Evolutionary conservation across 2,888 invertebrate genomes (phyloP).

Genomic region (Baccha elongata): DNA sequence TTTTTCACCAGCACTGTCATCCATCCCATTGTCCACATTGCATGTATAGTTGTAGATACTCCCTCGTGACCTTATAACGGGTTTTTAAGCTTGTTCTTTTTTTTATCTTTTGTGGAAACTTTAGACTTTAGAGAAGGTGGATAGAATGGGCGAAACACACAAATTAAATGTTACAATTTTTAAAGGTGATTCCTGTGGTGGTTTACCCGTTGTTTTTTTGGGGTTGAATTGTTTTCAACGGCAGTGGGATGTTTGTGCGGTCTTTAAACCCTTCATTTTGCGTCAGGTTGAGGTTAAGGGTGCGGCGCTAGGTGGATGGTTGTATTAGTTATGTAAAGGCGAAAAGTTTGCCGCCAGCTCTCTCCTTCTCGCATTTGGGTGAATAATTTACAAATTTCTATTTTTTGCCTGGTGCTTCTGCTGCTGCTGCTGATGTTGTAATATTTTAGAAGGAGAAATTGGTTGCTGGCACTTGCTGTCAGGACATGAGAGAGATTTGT

Average conservation of each 20-base stretch:
- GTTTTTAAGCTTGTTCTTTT: slow-evolving; percentile 30
- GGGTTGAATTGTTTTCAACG: slow-evolving; percentile 64
- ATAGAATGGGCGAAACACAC: slow-evolving; percentile 40
- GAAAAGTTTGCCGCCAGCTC: slow-evolving; percentile 69
- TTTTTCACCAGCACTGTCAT: slow-evolving; percentile 70
- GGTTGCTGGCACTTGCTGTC: slow-evolving; percentile 71
- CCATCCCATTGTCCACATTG: slow-evolving; percentile 67
- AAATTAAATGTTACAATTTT: slow-evolving; percentile 71
- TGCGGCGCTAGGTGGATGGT: slow-evolving; percentile 28
- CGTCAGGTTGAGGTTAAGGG: slow-evolving; percentile 13
- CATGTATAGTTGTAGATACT: slow-evolving; percentile 60
- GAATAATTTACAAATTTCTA: slow-evolving; percentile 69
- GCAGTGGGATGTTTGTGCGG: slow-evolving; percentile 66
- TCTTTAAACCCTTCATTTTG: slow-evolving; percentile 68
- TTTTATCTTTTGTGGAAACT: slow-evolving; percentile 49
- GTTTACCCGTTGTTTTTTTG: slow-evolving; percentile 67
- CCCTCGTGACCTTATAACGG: slow-evolving; percentile 59
- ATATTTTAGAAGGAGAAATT: slow-evolving; percentile 56
- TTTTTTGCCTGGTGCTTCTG: slow-evolving; percentile 12
- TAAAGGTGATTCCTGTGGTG: slow-evolving; percentile 67
- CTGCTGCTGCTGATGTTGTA: slow-evolving; percentile 37
- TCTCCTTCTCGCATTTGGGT: slow-evolving; percentile 24
- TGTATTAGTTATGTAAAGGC: slow-evolving; percentile 71
- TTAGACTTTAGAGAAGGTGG: slow-evolving; percentile 38
- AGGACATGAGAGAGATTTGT: slow-evolving; percentile 71